phyloP scores from a whole-genome alignment of 2,113 vertebrate genomes.

The Uria lomvia region DNA sequence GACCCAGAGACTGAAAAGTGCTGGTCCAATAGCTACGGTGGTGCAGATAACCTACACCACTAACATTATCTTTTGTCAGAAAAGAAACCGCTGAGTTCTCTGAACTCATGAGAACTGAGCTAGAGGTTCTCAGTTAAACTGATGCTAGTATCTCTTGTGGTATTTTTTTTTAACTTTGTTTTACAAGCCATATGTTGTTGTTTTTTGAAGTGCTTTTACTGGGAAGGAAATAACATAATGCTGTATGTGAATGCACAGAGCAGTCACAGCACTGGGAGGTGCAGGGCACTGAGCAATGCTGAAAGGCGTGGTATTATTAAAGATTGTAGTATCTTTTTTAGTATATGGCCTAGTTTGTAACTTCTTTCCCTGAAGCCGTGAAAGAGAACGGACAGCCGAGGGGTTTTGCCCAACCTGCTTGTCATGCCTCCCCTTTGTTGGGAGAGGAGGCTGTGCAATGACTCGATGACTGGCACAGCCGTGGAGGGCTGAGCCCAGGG shows the following conservation, averaged over 20 bases:
- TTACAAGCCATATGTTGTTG: background rate
- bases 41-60: background rate
- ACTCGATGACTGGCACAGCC: background rate
- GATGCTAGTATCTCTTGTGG: background rate
- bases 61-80: background rate
- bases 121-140: background rate
- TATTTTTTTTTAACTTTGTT: background rate
- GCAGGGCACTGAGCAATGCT: background rate
- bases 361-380: background rate
- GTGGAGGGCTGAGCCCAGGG: background rate
- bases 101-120: background rate
- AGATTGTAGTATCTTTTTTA: background rate
- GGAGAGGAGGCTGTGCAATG: background rate
- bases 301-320: background rate
- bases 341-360: background rate
- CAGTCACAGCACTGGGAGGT: accelerated
- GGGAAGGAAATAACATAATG: background rate
- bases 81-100: slow-evolving; percentile 20
- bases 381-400: background rate
- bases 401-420: background rate
- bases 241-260: accelerated
- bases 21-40: background rate
- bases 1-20: slow-evolving; percentile 5
- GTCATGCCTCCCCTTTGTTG: background rate
- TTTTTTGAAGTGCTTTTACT: background rate